These are phyloP conservation scores for Himantopus leucocephalus DNA, from an alignment of 2,113 vertebrate genomes.

Conservation along the genomic window DNA sequence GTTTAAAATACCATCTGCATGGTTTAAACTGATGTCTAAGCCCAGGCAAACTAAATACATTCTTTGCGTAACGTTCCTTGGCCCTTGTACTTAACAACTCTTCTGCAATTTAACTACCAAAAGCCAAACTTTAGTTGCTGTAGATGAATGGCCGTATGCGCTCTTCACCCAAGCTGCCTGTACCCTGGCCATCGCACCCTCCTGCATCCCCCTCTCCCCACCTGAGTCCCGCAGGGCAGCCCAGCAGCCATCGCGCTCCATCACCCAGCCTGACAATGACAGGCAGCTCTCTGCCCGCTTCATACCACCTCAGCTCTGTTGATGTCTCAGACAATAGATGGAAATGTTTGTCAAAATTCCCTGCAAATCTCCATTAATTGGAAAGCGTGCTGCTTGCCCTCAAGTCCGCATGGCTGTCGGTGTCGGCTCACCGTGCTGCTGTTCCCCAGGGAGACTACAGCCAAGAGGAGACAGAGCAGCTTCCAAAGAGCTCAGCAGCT, in stretches of 20 bases:
- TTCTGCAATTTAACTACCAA: neutral
- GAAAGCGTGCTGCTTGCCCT: neutral
- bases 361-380: neutral
- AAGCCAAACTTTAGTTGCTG: neutral
- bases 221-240: neutral
- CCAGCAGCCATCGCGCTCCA: neutral
- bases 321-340: neutral
- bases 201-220: neutral
- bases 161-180: neutral
- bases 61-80: neutral
- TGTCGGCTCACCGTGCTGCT: neutral
- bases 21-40: neutral
- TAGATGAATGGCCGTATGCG: accelerated
- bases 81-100: neutral
- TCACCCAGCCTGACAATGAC: neutral
- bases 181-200: neutral
- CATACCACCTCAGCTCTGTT: neutral
- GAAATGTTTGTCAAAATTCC: neutral
- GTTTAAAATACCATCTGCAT: neutral
- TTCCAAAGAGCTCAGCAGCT: slow-evolving; percentile 40
- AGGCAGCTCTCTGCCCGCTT: neutral
- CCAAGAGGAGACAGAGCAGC: neutral
- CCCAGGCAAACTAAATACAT: neutral
- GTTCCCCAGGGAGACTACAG: neutral
- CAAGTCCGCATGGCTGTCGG: neutral